A percentile compares a stretch with the other conserved stretches of the same genome.
Evolutionary conservation across 2,113 vertebrate species (phyloP).

Genomic region (Junco hyemalis): DNA sequence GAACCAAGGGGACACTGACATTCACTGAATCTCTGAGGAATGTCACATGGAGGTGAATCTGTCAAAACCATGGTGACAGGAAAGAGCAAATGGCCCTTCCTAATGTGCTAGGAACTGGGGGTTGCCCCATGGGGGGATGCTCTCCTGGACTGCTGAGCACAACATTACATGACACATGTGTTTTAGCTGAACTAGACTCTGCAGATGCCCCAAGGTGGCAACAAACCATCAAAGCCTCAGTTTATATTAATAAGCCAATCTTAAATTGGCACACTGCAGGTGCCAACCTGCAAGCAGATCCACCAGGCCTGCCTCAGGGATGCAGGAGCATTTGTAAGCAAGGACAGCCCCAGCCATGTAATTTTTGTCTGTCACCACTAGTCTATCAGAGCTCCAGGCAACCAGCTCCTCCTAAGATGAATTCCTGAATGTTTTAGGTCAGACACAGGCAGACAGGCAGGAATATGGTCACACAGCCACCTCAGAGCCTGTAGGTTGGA

Average conservation of each 20-base stretch:
- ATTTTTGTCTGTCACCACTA: background rate
- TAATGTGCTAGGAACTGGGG: background rate
- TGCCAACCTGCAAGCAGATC: background rate
- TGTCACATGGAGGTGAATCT: background rate
- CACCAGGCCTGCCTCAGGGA: background rate
- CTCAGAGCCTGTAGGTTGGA: background rate
- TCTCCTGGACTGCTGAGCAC: background rate
- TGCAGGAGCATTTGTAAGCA: background rate
- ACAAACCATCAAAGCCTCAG: background rate
- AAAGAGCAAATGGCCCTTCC: background rate
- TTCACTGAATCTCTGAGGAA: background rate
- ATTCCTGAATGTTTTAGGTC: background rate
- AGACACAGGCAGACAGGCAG: background rate
- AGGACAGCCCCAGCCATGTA: background rate
- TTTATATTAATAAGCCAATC: background rate
- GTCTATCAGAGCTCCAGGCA: background rate
- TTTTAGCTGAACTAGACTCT: background rate
- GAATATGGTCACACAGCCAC: background rate
- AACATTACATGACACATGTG: background rate
- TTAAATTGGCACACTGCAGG: background rate
- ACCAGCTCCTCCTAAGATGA: background rate
- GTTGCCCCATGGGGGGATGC: background rate
- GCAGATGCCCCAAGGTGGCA: background rate
- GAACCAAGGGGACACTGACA: background rate
- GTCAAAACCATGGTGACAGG: background rate